These are phyloP conservation scores for Thunnus thynnus DNA, from an alignment of 2,113 vertebrate species.

Conservation along the genomic window DNA sequence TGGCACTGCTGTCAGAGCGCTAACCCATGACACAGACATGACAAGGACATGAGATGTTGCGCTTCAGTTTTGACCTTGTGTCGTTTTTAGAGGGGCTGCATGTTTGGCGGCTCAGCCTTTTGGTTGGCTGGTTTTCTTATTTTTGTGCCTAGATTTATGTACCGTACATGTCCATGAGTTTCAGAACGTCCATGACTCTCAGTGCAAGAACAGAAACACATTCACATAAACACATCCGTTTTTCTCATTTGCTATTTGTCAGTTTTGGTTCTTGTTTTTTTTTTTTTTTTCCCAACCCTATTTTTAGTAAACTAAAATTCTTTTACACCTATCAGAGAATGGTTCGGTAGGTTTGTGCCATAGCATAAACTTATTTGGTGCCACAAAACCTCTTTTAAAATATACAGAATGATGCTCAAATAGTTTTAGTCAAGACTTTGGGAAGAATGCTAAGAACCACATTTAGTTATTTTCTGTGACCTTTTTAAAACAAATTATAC, in stretches of 20 bases:
- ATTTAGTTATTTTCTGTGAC: no score
- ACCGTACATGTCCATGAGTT: neutral
- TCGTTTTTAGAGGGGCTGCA: slow-evolving; percentile 17
- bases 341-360: neutral
- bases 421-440: no score
- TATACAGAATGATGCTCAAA: neutral
- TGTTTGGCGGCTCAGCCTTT: slow-evolving; percentile 26
- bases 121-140: slow-evolving; percentile 43
- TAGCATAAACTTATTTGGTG: neutral
- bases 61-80: slow-evolving; percentile 56
- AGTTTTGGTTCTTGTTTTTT: neutral
- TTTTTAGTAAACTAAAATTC: slow-evolving; percentile 9
- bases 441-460: no score
- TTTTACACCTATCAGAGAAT: slow-evolving; percentile 6
- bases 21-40: slow-evolving; percentile 44
- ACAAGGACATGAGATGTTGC: slow-evolving; percentile 66
- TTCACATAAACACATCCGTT: slow-evolving; percentile 15
- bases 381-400: neutral
- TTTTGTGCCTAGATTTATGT: slow-evolving; percentile 51
- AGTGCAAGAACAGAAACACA: slow-evolving; percentile 28
- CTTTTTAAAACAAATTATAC: neutral
- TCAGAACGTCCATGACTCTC: slow-evolving; percentile 18
- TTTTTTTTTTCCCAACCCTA: neutral
- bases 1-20: slow-evolving; percentile 50
- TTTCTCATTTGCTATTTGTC: slow-evolving; percentile 26